Conservation (phyloP, 2,888 invertebrate species). For the Strigamia maritima region DNA sequence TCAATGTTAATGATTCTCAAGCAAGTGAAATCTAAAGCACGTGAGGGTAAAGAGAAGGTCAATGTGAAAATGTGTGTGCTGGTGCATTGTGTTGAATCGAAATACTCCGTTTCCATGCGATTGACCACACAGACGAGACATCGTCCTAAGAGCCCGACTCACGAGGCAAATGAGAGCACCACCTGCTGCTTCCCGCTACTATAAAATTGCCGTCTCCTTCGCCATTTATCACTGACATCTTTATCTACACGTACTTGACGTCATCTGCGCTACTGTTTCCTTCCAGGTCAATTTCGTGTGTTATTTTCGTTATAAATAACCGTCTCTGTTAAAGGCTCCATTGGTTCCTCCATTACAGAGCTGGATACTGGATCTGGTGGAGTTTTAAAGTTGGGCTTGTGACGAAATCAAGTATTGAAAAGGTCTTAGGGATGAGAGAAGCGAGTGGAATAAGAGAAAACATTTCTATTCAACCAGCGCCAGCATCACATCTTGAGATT, state of each 20-base stretch:
- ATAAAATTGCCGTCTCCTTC: conserved; percentile 23
- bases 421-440: background rate
- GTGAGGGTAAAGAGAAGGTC: conserved; percentile 17
- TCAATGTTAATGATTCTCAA: conserved; percentile 1
- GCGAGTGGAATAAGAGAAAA: background rate
- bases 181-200: conserved; percentile 32
- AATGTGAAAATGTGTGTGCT: background rate
- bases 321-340: background rate
- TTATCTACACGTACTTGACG: conserved; percentile 20
- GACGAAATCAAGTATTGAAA: background rate
- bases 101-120: conserved; percentile 8
- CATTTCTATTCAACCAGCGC: conserved; percentile 30
- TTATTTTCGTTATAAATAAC: conserved; percentile 7
- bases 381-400: background rate
- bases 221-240: conserved; percentile 25
- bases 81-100: background rate
- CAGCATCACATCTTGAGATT: conserved; percentile 26
- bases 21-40: background rate
- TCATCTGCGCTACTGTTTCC: conserved; percentile 20
- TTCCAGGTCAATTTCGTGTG: conserved; percentile 1
- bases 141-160: conserved; percentile 23
- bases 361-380: background rate
- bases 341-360: background rate
- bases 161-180: conserved; percentile 22
- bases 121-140: conserved; percentile 16